Evolutionary conservation across 2,113 vertebrate genomes (phyloP), one percentile per base, ranked within the genome.

Genomic region (Callopanchax toddi): DNA sequence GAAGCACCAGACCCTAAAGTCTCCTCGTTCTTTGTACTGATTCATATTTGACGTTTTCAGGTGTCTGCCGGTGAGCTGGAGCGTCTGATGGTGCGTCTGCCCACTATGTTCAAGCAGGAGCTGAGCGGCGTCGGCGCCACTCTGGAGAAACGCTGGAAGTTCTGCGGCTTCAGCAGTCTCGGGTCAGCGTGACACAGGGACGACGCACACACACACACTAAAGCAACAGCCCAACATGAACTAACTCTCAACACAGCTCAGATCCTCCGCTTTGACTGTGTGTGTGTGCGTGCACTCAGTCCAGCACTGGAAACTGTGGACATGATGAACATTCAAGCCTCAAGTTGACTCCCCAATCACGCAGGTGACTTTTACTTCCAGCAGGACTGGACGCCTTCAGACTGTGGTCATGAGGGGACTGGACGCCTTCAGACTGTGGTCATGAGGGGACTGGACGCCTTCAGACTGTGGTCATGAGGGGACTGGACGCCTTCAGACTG

Each of bases 71-170:
- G 75, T 11, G 95, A 99, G 80, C 93, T 99, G 36, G 96, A 99
- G 80, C 92, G 93, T 46, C 94, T 99, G 64, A 89, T 99, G 92
- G 88, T 94, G 61, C 94, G 94, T 45, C 92, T 98, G 77, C 97
- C 97, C 12, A 87, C 79, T 68, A 96, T 99, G 95, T 99, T 99
- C 86, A 92, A 94, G 32, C 96, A 98, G 90, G 96, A 99, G 82
- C 95, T 99, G 89, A 97, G 95, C 6, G 97, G 97, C 1, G 96
- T 99, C 9, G 96, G 97, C 23, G 96, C 97, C 4, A 98, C 94
- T 0, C 87, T 99, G 92, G 97, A 99, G 74, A 99, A 99, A 79
- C 93, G 96, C 13, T 99, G 97, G 97, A 99, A 97, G 89, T 94
- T 99, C 86, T 98, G 95, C 79, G 96, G 95, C 71, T 99, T 99